phyloP scores from a whole-genome alignment of 2,113 vertebrate genomes.

The Nannobrachium achirus region DNA sequence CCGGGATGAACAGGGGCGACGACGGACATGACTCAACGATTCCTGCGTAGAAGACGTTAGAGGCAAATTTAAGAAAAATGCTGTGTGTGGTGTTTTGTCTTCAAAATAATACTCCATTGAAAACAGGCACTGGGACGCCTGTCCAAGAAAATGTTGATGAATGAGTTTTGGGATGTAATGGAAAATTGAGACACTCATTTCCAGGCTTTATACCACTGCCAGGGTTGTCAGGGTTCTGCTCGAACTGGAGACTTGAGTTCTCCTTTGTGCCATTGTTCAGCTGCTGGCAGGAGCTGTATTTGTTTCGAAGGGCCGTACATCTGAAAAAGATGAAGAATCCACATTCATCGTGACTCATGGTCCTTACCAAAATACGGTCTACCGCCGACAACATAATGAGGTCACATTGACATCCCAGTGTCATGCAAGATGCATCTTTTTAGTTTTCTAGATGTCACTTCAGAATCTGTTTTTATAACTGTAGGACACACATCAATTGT shows the following conservation, averaged over 20 bases:
- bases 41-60: conserved; percentile 46
- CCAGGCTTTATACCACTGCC: conserved; percentile 63
- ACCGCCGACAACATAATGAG: conserved; percentile 25
- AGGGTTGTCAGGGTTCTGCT: conserved; percentile 55
- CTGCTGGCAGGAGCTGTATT: conserved; percentile 70
- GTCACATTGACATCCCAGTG: conserved; percentile 21
- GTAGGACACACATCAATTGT: no score
- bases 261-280: conserved; percentile 66
- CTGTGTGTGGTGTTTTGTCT: conserved; percentile 36
- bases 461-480: no score
- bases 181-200: conserved; percentile 57
- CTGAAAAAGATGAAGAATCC: conserved; percentile 64
- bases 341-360: conserved; percentile 39
- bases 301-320: conserved; percentile 72
- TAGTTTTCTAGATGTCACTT: neutral
- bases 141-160: conserved; percentile 56
- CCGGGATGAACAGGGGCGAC: conserved; percentile 76
- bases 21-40: conserved; percentile 64
- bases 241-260: conserved; percentile 50
- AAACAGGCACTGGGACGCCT: conserved; percentile 40
- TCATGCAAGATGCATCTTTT: conserved; percentile 26
- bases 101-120: conserved; percentile 27
- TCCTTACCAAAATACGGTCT: conserved; percentile 10
- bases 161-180: conserved; percentile 59
- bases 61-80: conserved; percentile 11